Percentiles rank a stretch among this genome's conserved stretches.
Conservation (phyloP, 2,888 invertebrate genomes). For the Lasioglossum leucozonium region DNA sequence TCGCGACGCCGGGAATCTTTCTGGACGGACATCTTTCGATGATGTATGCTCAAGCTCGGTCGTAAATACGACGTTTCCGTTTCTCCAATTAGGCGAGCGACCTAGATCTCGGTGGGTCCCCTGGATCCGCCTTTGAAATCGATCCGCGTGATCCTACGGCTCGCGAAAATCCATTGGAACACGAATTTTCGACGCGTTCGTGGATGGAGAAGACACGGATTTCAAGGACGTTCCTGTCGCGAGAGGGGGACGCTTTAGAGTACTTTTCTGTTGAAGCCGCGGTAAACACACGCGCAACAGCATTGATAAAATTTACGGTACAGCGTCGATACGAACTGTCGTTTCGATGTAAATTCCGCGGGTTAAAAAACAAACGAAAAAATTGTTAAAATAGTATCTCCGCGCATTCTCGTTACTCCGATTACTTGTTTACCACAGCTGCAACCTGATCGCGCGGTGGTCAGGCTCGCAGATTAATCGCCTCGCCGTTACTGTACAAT, state of each 20-base stretch:
- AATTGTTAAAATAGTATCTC: neutral
- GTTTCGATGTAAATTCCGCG: neutral
- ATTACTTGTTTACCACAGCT: neutral
- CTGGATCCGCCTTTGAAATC: slow-evolving; percentile 20
- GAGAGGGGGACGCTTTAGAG: neutral
- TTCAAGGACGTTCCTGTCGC: slow-evolving; percentile 10
- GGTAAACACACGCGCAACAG: neutral
- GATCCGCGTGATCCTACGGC: neutral
- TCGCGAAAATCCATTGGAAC: neutral
- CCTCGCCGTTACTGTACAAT: slow-evolving; percentile 48
- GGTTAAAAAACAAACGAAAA: neutral
- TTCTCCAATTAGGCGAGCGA: neutral
- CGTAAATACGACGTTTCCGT: slow-evolving; percentile 22
- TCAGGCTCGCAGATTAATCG: slow-evolving; percentile 3
- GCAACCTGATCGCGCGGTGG: neutral
- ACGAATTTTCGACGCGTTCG: slow-evolving; percentile 7
- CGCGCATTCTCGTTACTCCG: neutral
- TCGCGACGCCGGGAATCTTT: slow-evolving; percentile 40
- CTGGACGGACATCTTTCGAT: slow-evolving; percentile 68
- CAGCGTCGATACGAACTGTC: too few relatives aligned
- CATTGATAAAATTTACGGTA: too few relatives aligned
- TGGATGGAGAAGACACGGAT: slow-evolving; percentile 7
- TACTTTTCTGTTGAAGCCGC: neutral
- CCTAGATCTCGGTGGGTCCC: neutral
- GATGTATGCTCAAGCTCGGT: slow-evolving; percentile 53